These are phyloP conservation scores for Drosophila robusta DNA, from an alignment of 2,888 invertebrate species.

Conservation along the genomic window DNA sequence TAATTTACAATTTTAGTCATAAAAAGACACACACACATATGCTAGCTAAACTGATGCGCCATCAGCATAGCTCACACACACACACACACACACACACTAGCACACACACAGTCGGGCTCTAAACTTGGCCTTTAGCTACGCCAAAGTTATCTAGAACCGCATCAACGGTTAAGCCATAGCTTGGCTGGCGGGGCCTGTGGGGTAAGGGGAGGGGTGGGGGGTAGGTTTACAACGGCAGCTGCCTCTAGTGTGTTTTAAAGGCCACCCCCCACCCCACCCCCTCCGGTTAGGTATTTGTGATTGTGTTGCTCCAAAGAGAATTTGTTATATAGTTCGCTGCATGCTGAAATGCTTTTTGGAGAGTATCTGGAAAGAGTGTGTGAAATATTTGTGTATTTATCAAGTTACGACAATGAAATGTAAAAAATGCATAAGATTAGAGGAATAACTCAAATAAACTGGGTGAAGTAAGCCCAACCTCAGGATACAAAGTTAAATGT, in stretches of 20 bases:
- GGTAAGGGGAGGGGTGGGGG: not conserved
- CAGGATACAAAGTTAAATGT: too few relatives aligned
- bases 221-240: not conserved
- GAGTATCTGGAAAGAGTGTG: slow-evolving; percentile 23
- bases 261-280: not conserved
- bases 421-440: slow-evolving; percentile 17
- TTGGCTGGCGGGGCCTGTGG: not conserved
- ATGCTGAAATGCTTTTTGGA: slow-evolving; percentile 22
- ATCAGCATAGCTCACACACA: slow-evolving; percentile 43
- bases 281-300: slow-evolving; percentile 1
- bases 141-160: slow-evolving; percentile 72
- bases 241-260: slow-evolving; percentile 24
- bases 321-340: slow-evolving; percentile 37
- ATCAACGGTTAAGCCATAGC: slow-evolving; percentile 69
- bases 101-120: slow-evolving; percentile 36
- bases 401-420: slow-evolving; percentile 23
- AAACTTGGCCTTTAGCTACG: slow-evolving; percentile 71
- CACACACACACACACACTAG: slow-evolving; percentile 21
- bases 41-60: slow-evolving; percentile 49
- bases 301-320: slow-evolving; percentile 23
- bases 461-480: not conserved
- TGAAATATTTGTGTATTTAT: slow-evolving; percentile 47
- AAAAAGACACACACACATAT: slow-evolving; percentile 61
- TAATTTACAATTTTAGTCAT: slow-evolving; percentile 80
- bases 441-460: slow-evolving; percentile 2